Conservation (phyloP, 2,113 vertebrate species). For the Rhodinocichla rosea region DNA sequence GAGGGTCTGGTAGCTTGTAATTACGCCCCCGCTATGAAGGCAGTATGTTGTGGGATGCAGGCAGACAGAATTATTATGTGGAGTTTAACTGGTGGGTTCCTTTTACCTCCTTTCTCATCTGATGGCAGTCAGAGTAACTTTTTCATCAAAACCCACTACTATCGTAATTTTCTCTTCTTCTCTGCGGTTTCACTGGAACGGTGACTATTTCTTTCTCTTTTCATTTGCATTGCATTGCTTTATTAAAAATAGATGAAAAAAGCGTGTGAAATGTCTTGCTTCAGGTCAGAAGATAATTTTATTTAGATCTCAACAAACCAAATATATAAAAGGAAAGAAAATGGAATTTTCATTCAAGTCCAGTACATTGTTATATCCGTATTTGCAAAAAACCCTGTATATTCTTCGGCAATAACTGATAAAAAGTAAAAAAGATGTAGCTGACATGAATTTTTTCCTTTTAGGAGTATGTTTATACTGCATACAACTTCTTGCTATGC, state of each 20-base stretch:
- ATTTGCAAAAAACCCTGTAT: neutral
- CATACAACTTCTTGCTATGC: neutral
- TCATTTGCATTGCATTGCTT: neutral
- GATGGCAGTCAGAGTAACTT: neutral
- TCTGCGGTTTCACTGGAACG: accelerated
- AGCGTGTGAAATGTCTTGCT: neutral
- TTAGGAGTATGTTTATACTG: neutral
- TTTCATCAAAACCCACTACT: neutral
- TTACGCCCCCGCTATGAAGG: neutral
- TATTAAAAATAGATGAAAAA: neutral
- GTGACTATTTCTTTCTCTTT: neutral
- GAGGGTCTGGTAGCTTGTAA: neutral
- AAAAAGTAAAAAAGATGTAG: neutral
- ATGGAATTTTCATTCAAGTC: neutral
- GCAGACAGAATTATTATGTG: neutral
- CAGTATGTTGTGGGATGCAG: neutral
- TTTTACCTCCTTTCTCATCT: neutral
- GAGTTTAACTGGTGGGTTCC: neutral
- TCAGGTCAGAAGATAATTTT: neutral
- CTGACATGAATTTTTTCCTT: neutral
- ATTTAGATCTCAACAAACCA: neutral
- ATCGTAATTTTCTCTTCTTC: neutral
- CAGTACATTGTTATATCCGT: neutral
- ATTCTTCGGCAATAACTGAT: neutral
- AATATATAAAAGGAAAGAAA: neutral